phyloP scores from a whole-genome alignment of 2,888 invertebrate genomes.

The Mesorhabditis spiculigera region DNA sequence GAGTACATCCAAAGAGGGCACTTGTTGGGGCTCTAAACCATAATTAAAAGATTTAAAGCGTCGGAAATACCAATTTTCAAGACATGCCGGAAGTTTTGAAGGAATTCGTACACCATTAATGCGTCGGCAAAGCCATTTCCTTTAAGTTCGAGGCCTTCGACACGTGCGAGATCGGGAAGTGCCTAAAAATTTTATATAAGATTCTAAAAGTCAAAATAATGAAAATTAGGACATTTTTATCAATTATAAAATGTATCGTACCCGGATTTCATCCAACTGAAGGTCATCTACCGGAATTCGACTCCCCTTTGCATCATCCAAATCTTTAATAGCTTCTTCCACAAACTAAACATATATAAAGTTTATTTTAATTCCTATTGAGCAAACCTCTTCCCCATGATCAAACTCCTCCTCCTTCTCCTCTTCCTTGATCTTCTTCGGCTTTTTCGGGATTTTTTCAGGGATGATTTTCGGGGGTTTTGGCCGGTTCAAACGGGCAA shows the following conservation, averaged over 20 bases:
- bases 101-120: slow-evolving; percentile 91
- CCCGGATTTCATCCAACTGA: slow-evolving; percentile 68
- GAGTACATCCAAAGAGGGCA: slow-evolving; percentile 74
- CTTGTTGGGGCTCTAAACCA: slow-evolving; percentile 74
- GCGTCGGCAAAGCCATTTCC: slow-evolving; percentile 87
- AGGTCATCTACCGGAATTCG: slow-evolving; percentile 89
- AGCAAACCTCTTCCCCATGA: not conserved
- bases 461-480: slow-evolving; percentile 11
- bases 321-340: slow-evolving; percentile 7
- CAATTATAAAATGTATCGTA: slow-evolving; percentile 8
- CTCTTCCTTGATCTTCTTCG: slow-evolving; percentile 8
- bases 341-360: not conserved
- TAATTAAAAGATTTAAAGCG: not conserved
- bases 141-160: slow-evolving; percentile 76
- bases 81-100: slow-evolving; percentile 91
- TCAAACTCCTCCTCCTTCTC: slow-evolving; percentile 12
- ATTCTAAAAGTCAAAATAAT: not conserved
- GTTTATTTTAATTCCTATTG: not conserved
- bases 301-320: slow-evolving; percentile 65
- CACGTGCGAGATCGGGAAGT: slow-evolving; percentile 69
- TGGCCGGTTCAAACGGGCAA: slow-evolving; percentile 42
- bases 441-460: not conserved
- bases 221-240: not conserved
- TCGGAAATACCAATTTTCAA: slow-evolving; percentile 77
- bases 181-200: slow-evolving; percentile 42